phyloP scores from a whole-genome alignment of 2,113 vertebrate species.

The Tetrax tetrax region DNA sequence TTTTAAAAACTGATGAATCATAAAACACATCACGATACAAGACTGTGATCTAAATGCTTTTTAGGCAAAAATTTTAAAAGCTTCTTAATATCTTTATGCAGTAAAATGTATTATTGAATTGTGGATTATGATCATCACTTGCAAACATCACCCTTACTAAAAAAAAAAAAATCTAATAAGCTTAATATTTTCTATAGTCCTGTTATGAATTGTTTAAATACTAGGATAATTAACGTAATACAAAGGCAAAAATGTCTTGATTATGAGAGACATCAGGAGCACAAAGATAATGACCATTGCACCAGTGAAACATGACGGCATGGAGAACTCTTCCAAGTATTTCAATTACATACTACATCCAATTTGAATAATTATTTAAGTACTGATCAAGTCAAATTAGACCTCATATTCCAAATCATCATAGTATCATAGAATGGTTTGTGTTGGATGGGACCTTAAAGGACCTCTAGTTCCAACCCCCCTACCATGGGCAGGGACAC shows the following conservation, averaged over 20 bases:
- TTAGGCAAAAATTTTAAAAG: background rate
- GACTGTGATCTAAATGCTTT: background rate
- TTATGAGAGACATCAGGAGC: background rate
- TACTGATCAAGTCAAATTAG: background rate
- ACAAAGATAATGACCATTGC: background rate
- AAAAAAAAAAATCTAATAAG: background rate
- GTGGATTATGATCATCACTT: background rate
- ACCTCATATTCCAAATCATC: background rate
- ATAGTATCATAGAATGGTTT: too few relatives aligned
- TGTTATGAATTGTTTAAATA: background rate
- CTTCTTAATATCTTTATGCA: background rate
- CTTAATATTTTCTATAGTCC: background rate
- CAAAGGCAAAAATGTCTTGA: background rate
- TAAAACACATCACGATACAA: background rate
- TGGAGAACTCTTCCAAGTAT: background rate
- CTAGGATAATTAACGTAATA: background rate
- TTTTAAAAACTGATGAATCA: background rate
- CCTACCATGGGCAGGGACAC: too few relatives aligned
- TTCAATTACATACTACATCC: background rate
- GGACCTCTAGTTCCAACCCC: too few relatives aligned
- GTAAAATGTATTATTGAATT: background rate
- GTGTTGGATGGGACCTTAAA: too few relatives aligned
- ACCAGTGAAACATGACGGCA: background rate
- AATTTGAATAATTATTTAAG: background rate
- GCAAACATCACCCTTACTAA: background rate